Conservation (phyloP, 1,140 invertebrate genomes). For the Drosophila tsacasi region DNA sequence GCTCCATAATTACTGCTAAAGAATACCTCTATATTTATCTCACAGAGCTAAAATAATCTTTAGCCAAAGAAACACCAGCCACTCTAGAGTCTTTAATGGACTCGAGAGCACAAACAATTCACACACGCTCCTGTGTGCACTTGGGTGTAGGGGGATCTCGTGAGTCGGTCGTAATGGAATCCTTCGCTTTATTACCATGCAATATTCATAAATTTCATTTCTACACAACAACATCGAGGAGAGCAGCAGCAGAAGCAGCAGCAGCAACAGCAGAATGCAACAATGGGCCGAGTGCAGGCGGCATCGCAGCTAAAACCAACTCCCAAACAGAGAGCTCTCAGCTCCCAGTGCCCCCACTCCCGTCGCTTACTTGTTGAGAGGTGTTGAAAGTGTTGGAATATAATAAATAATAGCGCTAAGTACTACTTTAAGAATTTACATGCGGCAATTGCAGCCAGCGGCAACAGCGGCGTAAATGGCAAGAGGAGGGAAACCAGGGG, state of each 20-base stretch:
- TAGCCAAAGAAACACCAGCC: neutral
- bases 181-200: slow-evolving; percentile 79
- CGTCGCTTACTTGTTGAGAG: slow-evolving; percentile 81
- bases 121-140: slow-evolving; percentile 25
- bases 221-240: slow-evolving; percentile 67
- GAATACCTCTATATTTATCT: too few species aligned
- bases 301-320: slow-evolving; percentile 31
- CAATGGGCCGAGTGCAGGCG: slow-evolving; percentile 65
- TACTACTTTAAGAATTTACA: slow-evolving; percentile 85
- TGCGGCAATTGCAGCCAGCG: slow-evolving; percentile 75
- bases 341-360: slow-evolving; percentile 42
- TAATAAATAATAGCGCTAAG: slow-evolving; percentile 85
- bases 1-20: neutral
- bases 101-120: slow-evolving; percentile 28
- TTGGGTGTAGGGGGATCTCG: slow-evolving; percentile 36
- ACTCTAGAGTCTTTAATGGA: slow-evolving; percentile 17
- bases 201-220: slow-evolving; percentile 84
- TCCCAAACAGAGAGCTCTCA: slow-evolving; percentile 29
- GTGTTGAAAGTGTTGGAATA: slow-evolving; percentile 84
- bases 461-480: slow-evolving; percentile 32
- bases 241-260: slow-evolving; percentile 50
- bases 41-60: too few species aligned
- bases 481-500: neutral
- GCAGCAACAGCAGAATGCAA: slow-evolving; percentile 53
- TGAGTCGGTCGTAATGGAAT: slow-evolving; percentile 74